Evolutionary conservation across 2,888 invertebrate species (phyloP).

Genomic region (Hyalella azteca): DNA sequence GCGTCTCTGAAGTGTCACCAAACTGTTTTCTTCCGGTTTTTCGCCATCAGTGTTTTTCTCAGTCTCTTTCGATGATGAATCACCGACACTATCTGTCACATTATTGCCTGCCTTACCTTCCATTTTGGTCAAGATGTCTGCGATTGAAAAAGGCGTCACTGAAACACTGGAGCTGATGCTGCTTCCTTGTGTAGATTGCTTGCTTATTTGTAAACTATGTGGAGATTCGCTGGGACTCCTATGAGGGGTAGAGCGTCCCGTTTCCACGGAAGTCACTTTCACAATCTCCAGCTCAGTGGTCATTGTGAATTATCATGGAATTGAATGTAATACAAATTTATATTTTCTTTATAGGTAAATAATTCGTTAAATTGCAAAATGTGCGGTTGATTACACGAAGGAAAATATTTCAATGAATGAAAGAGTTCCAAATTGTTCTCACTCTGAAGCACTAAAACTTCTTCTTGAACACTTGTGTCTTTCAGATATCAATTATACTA

Average conservation of each 20-base stretch:
- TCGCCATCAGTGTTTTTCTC: background rate
- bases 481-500: too few relatives aligned
- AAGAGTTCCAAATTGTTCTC: too few relatives aligned
- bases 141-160: conserved; percentile 61
- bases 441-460: too few relatives aligned
- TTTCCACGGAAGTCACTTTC: background rate
- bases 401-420: too few relatives aligned
- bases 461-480: too few relatives aligned
- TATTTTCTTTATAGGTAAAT: too few relatives aligned
- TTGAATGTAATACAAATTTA: too few relatives aligned
- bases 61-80: background rate
- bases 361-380: too few relatives aligned
- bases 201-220: background rate
- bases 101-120: conserved; percentile 48
- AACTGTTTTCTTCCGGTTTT: background rate
- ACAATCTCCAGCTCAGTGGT: conserved; percentile 26
- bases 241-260: background rate
- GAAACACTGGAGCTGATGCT: conserved; percentile 38
- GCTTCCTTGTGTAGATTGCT: background rate
- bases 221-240: background rate
- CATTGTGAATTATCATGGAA: background rate
- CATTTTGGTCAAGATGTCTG: conserved; percentile 61
- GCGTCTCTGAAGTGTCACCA: conserved; percentile 5
- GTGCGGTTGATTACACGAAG: too few relatives aligned
- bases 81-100: background rate